Conservation (phyloP, 2,888 invertebrate species). For the Synanthedon andrenaeformis region DNA sequence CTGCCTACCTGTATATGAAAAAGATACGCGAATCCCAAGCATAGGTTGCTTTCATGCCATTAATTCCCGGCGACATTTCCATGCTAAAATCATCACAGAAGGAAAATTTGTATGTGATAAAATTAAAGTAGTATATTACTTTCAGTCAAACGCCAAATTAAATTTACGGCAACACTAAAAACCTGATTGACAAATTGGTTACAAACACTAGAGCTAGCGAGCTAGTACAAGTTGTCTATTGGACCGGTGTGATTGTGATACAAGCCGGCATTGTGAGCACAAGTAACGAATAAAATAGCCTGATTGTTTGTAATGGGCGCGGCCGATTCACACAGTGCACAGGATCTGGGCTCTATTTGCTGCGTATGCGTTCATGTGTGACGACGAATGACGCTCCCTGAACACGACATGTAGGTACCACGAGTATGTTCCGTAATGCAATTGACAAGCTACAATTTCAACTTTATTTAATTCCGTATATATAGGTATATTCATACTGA, state of each 20-base stretch:
- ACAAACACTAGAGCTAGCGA: background rate
- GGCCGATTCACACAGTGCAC: slow-evolving; percentile 49
- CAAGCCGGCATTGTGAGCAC: background rate
- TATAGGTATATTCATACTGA: too few relatives aligned
- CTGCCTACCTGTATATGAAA: too few relatives aligned
- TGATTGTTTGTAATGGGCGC: slow-evolving; percentile 35
- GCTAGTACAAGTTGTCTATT: background rate
- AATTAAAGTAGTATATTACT: too few relatives aligned
- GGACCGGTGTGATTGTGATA: background rate
- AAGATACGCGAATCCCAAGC: too few relatives aligned
- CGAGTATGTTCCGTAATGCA: slow-evolving; percentile 4
- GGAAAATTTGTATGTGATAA: too few relatives aligned
- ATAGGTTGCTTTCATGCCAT: too few relatives aligned
- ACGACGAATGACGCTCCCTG: slow-evolving; percentile 18
- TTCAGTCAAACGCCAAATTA: too few relatives aligned
- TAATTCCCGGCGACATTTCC: too few relatives aligned
- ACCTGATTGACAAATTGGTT: background rate
- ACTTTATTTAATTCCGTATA: too few relatives aligned
- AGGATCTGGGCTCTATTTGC: slow-evolving; percentile 68
- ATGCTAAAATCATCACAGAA: too few relatives aligned
- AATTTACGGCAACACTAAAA: too few relatives aligned
- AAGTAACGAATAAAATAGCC: slow-evolving; percentile 14
- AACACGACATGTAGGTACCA: slow-evolving; percentile 18
- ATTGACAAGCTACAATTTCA: too few relatives aligned
- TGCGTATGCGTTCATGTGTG: slow-evolving; percentile 50